phyloP scores from a whole-genome alignment of 92 coral and sea anemone species.

The Paragorgia papillata region DNA sequence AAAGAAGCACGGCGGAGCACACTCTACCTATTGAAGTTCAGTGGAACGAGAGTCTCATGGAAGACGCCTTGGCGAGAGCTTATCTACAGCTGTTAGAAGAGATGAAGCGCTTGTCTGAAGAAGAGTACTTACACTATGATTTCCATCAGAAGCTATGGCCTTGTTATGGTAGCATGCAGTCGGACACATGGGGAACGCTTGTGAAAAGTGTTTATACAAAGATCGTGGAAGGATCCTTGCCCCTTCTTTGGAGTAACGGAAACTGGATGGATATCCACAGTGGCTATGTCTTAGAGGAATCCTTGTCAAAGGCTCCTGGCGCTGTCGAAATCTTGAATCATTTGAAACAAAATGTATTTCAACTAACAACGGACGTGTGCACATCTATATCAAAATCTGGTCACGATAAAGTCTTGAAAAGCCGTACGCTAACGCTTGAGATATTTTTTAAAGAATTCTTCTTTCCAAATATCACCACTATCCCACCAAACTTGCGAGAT shows the following conservation, averaged over 20 bases:
- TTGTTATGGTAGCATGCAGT: conserved; percentile 56
- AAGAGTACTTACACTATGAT: conserved; percentile 36
- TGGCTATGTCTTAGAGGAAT: conserved; percentile 58
- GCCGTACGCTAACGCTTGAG: conserved; percentile 69
- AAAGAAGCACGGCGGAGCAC: conserved; percentile 61
- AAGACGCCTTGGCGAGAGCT: conserved; percentile 70
- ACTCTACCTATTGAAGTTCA: conserved; percentile 69
- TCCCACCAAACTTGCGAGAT: conserved; percentile 58
- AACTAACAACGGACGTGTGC: conserved; percentile 66
- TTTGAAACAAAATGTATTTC: conserved; percentile 62
- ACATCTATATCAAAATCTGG: conserved; percentile 65
- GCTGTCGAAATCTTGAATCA: conserved; percentile 54
- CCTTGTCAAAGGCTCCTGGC: conserved; percentile 56
- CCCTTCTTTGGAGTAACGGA: conserved; percentile 61
- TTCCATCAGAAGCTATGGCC: conserved; percentile 74
- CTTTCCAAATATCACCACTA: conserved; percentile 60
- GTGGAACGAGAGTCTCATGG: conserved; percentile 75
- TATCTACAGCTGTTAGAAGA: conserved; percentile 66
- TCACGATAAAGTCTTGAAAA: conserved; percentile 38
- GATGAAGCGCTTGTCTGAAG: conserved; percentile 47
- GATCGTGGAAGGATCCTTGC: conserved; percentile 50
- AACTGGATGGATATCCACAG: conserved; percentile 62
- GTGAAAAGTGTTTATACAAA: conserved; percentile 58
- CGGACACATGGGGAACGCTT: conserved; percentile 71
- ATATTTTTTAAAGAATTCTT: conserved; percentile 69